Percentiles rank a stretch among this genome's conserved stretches.
phyloP scores from a whole-genome alignment of 2,797 vertebrate genomes.

The Peromyscus eremicus region DNA sequence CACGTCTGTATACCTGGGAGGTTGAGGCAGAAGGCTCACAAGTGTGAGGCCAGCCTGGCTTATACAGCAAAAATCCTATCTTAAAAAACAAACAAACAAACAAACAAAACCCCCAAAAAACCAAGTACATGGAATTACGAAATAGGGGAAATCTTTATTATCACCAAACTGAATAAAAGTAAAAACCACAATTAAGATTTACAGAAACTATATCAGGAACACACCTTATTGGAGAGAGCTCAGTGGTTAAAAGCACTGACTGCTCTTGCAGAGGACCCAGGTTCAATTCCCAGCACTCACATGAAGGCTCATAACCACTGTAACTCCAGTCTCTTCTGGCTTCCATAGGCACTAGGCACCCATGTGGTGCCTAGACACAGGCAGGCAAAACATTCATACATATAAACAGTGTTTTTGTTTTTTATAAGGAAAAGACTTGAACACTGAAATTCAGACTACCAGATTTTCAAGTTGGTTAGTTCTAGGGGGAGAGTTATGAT shows the following conservation, averaged over 20 bases:
- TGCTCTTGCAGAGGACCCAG: background rate
- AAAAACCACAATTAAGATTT: background rate
- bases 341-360: background rate
- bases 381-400: background rate
- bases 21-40: background rate
- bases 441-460: background rate
- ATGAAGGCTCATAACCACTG: background rate
- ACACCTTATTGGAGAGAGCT: background rate
- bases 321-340: background rate
- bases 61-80: background rate
- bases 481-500: background rate
- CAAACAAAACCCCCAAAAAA: background rate
- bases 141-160: background rate
- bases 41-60: background rate
- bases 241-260: background rate
- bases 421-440: background rate
- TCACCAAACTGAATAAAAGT: conserved; percentile 16
- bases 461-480: background rate
- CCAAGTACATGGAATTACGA: background rate
- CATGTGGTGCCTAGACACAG: background rate
- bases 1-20: background rate
- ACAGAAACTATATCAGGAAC: background rate
- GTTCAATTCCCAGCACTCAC: background rate
- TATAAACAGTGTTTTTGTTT: background rate
- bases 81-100: background rate